A percentile compares a stretch with the other conserved stretches of the same genome.
Evolutionary conservation across 2,888 invertebrate species (phyloP).

Genomic region (Drosophila paranaensis): DNA sequence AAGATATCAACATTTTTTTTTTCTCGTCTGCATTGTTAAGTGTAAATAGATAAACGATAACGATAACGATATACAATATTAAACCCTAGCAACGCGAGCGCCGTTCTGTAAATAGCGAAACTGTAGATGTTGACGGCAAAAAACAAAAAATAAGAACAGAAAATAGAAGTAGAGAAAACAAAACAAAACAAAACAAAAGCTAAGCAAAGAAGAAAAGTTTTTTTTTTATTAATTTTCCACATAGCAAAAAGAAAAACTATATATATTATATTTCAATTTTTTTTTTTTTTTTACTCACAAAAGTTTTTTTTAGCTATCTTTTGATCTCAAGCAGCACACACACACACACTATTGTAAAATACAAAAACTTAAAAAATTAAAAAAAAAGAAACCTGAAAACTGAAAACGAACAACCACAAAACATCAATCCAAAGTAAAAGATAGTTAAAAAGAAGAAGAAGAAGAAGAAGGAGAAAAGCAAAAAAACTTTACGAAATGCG

Average conservation of each 20-base stretch:
- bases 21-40: constrained; percentile 48
- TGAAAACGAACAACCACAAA: constrained; percentile 33
- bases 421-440: constrained; percentile 71
- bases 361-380: constrained; percentile 21
- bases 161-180: background rate
- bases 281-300: constrained; percentile 41
- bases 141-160: constrained; percentile 26
- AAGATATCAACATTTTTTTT: constrained; percentile 24
- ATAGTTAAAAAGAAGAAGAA: constrained; percentile 58
- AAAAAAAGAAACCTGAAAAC: constrained; percentile 27
- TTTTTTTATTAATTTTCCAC: constrained; percentile 6
- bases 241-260: constrained; percentile 13
- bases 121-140: constrained; percentile 48
- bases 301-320: constrained; percentile 82
- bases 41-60: constrained; percentile 60
- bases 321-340: constrained; percentile 77
- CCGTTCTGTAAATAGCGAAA: constrained; percentile 65
- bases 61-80: constrained; percentile 32
- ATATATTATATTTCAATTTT: constrained; percentile 16
- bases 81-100: constrained; percentile 18
- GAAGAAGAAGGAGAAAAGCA: background rate
- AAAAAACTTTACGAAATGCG: constrained; percentile 3
- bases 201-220: background rate
- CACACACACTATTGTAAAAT: constrained; percentile 38
- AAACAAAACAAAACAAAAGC: background rate